Evolutionary conservation across 2,888 invertebrate genomes (phyloP).

Genomic region (Gonocerus acuteangulatus): DNA sequence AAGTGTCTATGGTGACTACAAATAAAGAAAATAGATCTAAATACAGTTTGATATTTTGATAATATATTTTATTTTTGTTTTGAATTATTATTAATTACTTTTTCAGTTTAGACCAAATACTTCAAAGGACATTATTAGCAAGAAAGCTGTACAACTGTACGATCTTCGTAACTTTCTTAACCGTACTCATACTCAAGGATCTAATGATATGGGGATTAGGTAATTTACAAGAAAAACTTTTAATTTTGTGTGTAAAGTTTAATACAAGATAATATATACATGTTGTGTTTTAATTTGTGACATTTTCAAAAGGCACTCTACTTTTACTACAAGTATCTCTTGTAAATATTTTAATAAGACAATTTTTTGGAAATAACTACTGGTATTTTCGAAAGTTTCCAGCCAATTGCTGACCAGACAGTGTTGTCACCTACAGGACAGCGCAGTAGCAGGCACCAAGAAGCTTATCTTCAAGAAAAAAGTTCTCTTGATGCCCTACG

Average conservation of each 20-base stretch:
- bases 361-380: too few species aligned
- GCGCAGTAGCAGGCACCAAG: constrained; percentile 34
- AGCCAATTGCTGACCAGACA: not conserved
- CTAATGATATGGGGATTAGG: constrained; percentile 2
- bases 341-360: too few species aligned
- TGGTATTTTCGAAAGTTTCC: constrained; percentile 6
- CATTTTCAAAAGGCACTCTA: too few species aligned
- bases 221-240: too few species aligned
- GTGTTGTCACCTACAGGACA: constrained; percentile 9
- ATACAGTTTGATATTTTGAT: too few species aligned
- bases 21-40: too few species aligned
- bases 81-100: constrained; percentile 28
- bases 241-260: too few species aligned
- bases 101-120: constrained; percentile 7
- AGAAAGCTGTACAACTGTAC: constrained; percentile 9
- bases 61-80: constrained; percentile 34
- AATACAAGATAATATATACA: too few species aligned
- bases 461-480: constrained; percentile 54
- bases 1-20: too few species aligned
- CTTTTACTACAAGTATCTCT: too few species aligned
- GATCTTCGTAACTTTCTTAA: constrained; percentile 15
- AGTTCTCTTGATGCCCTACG: constrained; percentile 69
- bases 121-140: not conserved
- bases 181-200: not conserved
- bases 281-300: too few species aligned